Conservation (phyloP, 2,113 vertebrate genomes). For the Notechis scutatus region DNA sequence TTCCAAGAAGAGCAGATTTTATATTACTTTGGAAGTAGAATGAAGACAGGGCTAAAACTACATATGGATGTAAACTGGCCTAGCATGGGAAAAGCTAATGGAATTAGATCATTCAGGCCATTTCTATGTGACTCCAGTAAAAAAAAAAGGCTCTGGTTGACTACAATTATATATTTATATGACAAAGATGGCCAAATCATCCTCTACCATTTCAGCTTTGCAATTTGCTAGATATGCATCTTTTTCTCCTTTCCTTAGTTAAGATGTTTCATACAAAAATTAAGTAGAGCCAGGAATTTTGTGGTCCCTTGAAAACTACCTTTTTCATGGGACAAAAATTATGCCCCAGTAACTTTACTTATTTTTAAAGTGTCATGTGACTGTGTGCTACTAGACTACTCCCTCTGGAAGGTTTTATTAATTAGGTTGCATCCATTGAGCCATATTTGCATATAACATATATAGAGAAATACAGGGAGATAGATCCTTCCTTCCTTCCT, state of each 20-base stretch:
- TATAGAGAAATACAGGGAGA: not conserved
- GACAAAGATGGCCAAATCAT: not conserved
- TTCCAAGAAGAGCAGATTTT: not conserved
- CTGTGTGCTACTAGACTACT: not conserved
- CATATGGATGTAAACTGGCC: not conserved
- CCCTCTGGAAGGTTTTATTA: not conserved
- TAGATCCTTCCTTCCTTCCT: too few relatives aligned
- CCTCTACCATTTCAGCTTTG: not conserved
- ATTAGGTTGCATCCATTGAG: accelerated
- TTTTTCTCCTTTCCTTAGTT: not conserved
- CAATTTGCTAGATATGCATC: too few relatives aligned
- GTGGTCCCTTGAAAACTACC: not conserved
- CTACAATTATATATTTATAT: not conserved
- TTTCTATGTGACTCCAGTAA: not conserved
- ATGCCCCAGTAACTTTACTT: not conserved
- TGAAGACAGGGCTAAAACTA: not conserved
- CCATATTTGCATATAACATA: not conserved
- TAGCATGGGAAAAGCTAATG: not conserved
- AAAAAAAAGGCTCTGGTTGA: not conserved
- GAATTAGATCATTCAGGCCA: not conserved
- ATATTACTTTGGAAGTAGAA: not conserved
- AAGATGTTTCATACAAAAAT: not conserved
- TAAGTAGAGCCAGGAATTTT: not conserved
- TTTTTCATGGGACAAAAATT: not conserved
- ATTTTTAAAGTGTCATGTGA: not conserved